These are phyloP conservation scores for Phengaris arion DNA, from an alignment of 2,888 invertebrate genomes.

Conservation along the genomic window DNA sequence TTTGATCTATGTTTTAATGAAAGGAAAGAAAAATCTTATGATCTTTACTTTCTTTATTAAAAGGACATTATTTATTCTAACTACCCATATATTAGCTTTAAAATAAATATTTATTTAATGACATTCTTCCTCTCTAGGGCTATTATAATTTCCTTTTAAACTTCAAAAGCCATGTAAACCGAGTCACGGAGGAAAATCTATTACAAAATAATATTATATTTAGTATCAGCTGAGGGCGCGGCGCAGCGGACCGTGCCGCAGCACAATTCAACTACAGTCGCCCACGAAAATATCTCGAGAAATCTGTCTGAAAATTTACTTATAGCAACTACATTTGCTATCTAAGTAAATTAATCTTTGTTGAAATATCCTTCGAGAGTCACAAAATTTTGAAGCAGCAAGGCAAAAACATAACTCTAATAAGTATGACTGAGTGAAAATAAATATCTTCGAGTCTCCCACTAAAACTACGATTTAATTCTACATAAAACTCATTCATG, in stretches of 20 bases:
- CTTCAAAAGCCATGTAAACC: neutral
- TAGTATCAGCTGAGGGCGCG: conserved; percentile 40
- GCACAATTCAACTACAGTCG: conserved; percentile 48
- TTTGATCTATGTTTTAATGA: too few relatives aligned
- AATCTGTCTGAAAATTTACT: neutral
- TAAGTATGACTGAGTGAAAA: too few relatives aligned
- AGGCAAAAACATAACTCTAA: too few relatives aligned
- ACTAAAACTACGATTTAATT: neutral
- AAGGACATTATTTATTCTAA: too few relatives aligned
- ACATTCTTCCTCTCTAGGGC: neutral
- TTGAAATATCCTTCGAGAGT: neutral
- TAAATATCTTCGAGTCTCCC: neutral
- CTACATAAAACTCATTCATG: conserved; percentile 8
- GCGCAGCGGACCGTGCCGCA: conserved; percentile 42
- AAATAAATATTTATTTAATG: neutral
- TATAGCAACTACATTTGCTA: neutral
- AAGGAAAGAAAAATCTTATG: too few relatives aligned
- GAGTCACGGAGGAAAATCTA: conserved; percentile 24
- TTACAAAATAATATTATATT: conserved; percentile 38
- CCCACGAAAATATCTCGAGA: neutral
- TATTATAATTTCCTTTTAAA: conserved; percentile 18
- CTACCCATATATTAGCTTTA: too few relatives aligned
- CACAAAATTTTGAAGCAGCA: too few relatives aligned
- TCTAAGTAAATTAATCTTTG: neutral
- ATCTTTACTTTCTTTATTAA: too few relatives aligned